These are phyloP conservation scores for Lamprotornis superbus DNA, from an alignment of 2,113 vertebrate genomes.

Conservation along the genomic window DNA sequence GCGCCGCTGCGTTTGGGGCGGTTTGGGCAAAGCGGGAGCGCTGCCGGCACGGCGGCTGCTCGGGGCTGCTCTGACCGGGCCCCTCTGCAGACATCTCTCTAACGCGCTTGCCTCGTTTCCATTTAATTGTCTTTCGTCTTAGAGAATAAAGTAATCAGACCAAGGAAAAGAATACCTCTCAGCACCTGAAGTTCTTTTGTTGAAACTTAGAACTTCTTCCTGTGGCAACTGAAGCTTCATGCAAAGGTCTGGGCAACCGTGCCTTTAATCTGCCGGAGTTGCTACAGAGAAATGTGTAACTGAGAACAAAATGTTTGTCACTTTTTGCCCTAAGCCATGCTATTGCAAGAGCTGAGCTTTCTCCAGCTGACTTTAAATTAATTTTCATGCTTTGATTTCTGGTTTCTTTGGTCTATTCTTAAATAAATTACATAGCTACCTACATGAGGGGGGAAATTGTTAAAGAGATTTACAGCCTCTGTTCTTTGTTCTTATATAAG, in stretches of 20 bases:
- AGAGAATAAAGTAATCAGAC: not conserved
- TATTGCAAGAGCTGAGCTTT: not conserved
- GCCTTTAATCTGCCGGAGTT: not conserved
- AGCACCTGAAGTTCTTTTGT: not conserved
- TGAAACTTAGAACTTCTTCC: not conserved
- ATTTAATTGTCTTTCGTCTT: not conserved
- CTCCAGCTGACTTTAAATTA: not conserved
- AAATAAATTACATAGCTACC: not conserved
- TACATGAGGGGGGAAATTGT: not conserved
- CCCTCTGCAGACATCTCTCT: not conserved
- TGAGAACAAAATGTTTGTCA: not conserved
- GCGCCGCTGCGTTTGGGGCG: no score
- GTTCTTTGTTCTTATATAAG: not conserved
- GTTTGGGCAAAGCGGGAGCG: no score
- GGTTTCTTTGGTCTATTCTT: not conserved
- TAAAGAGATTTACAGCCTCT: not conserved
- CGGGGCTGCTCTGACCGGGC: no score
- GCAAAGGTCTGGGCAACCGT: not conserved
- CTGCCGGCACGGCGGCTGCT: not conserved
- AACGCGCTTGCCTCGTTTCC: fast-evolving
- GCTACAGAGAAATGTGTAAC: not conserved
- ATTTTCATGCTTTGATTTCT: not conserved
- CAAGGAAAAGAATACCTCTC: not conserved
- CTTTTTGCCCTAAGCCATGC: not conserved
- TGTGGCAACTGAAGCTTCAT: not conserved